Evolutionary conservation across 2,113 vertebrate genomes (phyloP).

Genomic region (Varanus salvator): DNA sequence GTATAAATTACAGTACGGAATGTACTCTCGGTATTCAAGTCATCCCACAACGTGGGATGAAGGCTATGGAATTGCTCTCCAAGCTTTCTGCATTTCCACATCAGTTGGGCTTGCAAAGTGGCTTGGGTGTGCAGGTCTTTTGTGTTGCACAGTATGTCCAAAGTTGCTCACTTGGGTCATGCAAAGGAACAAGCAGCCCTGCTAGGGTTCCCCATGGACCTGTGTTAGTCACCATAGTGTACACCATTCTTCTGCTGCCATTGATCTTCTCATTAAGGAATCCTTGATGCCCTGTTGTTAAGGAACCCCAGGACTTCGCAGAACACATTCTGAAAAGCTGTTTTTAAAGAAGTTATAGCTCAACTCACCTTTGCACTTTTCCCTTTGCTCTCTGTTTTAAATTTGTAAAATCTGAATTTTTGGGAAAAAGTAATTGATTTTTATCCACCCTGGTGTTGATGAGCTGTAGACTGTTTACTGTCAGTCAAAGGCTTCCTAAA

Average conservation of each 20-base stretch:
- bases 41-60: background rate
- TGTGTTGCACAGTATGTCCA: background rate
- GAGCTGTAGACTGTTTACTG: too few relatives aligned
- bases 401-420: background rate
- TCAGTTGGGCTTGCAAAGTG: background rate
- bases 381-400: background rate
- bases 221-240: background rate
- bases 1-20: too few relatives aligned
- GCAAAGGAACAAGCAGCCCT: background rate
- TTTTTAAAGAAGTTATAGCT: background rate
- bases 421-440: background rate
- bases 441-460: too few relatives aligned
- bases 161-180: background rate
- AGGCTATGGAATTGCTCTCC: background rate
- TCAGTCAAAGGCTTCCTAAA: too few relatives aligned
- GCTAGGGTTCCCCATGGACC: background rate
- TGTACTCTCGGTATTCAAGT: too few relatives aligned
- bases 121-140: background rate
- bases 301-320: too few relatives aligned
- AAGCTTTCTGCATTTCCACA: background rate
- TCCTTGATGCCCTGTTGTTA: background rate
- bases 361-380: background rate
- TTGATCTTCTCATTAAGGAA: background rate
- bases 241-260: background rate
- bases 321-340: background rate